Conservation (phyloP, 2,888 invertebrate species). For the Sphinx pinastri region DNA sequence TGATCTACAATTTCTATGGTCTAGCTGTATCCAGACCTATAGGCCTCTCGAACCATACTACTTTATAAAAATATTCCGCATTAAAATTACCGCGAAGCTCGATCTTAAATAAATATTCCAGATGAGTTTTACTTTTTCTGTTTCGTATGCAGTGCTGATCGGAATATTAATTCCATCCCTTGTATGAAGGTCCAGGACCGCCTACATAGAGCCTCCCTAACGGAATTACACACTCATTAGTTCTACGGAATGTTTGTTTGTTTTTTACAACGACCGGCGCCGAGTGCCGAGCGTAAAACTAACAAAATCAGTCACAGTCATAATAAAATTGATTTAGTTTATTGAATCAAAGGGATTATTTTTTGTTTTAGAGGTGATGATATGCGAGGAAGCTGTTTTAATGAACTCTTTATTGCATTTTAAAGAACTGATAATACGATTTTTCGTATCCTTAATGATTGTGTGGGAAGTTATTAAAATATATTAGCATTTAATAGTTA, state of each 20-base stretch:
- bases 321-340: conserved; percentile 58
- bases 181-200: conserved; percentile 54
- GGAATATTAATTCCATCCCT: conserved; percentile 59
- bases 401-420: conserved; percentile 9
- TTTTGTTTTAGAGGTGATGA: conserved; percentile 33
- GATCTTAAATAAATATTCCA: conserved; percentile 20
- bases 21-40: too few species aligned
- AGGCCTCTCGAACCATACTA: background rate
- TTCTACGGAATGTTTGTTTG: conserved; percentile 76
- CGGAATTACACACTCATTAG: conserved; percentile 80
- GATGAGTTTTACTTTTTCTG: conserved; percentile 33
- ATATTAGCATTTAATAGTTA: too few species aligned
- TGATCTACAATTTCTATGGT: too few species aligned
- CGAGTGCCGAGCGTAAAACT: conserved; percentile 60
- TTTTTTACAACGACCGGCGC: conserved; percentile 73
- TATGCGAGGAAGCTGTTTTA: conserved; percentile 19
- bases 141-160: conserved; percentile 35
- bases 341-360: conserved; percentile 57
- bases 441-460: background rate
- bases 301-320: conserved; percentile 78
- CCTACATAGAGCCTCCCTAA: conserved; percentile 74
- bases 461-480: background rate
- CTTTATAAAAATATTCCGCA: background rate
- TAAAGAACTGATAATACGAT: background rate
- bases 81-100: background rate